Base-by-base conservation (phyloP, 2,797 vertebrate genomes). In the Rallus crepitans region DNA sequence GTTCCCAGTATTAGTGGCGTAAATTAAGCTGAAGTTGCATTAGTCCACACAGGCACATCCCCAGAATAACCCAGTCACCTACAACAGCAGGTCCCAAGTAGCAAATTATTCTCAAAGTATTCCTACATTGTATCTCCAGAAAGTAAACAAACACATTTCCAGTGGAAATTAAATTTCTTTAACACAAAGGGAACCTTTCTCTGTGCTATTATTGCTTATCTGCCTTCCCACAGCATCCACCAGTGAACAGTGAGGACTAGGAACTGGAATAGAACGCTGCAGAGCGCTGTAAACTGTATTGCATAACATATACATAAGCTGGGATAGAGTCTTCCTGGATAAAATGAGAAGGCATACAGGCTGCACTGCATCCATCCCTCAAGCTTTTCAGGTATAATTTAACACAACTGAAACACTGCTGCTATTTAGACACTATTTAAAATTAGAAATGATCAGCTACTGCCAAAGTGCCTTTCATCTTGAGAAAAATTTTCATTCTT, bases 81-180 rank as follows among this genome's bases (percentile, higher is more conserved):
- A 0, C 4, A 85, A 69, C 11, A 82, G 37, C 12, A 45, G 0
- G 1, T 53, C 12, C 14, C 60, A 79, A 31, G 4, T 16, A 56
- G 5, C 1, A 37, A 79, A 12, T 28, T 77, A 2, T 47, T 75
- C 20, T 33, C 31, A 82, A 73, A 73, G 25, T 9, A 82, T 20
- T 15, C 33, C 30, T 30, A 77, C 52, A 70, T 31, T 30, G 19
- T 15, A 63, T 11, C 70, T 37, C 6, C n/a, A 27, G 5, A 77
- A 88, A 12, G 9, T 37, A 70, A 88, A 45, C 24, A 48, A 57
- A 0, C 10, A 39, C 11, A 27, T 33, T 78, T 77, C n/a, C 56
- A 73, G 2, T 37, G 82, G 30, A 70, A 52, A 27, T 16, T 3
- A 53, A 63, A 71, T 35, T 77, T 68, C 28, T 81, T 7, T 64